phyloP scores from a whole-genome alignment of 2,888 invertebrate genomes.

The Thalpophila matura region DNA sequence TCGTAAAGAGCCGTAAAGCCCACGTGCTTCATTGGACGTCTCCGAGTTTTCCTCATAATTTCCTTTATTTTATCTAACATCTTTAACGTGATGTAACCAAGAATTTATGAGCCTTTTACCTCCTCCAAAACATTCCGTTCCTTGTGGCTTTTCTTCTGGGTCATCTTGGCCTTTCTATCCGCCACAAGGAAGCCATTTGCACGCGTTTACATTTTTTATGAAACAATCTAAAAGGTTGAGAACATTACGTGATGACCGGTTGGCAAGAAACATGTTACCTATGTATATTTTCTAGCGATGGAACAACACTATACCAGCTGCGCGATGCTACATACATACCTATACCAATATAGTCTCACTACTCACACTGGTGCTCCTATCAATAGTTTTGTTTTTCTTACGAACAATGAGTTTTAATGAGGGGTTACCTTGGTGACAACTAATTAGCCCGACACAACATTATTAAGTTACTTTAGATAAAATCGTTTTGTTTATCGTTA shows the following conservation, averaged over 20 bases:
- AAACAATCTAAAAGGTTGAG: conserved; percentile 62
- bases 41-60: conserved; percentile 43
- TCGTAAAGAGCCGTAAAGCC: not conserved
- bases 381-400: no score
- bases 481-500: no score
- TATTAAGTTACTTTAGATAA: no score
- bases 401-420: no score
- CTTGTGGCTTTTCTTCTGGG: conserved; percentile 52
- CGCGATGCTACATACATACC: no score
- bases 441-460: no score
- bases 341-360: no score
- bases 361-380: no score
- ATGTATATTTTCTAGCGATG: not conserved
- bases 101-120: conserved; percentile 49
- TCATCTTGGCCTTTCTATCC: conserved; percentile 50
- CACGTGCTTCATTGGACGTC: conserved; percentile 23
- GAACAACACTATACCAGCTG: no score
- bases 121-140: conserved; percentile 47
- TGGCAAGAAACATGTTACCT: conserved; percentile 19
- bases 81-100: conserved; percentile 37
- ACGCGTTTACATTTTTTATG: conserved; percentile 64
- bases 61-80: conserved; percentile 54
- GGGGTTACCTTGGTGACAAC: no score
- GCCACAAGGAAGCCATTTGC: conserved; percentile 57
- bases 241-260: conserved; percentile 38